Base-by-base conservation (phyloP, 2,797 vertebrate species). In the Pangasius djambal region DNA sequence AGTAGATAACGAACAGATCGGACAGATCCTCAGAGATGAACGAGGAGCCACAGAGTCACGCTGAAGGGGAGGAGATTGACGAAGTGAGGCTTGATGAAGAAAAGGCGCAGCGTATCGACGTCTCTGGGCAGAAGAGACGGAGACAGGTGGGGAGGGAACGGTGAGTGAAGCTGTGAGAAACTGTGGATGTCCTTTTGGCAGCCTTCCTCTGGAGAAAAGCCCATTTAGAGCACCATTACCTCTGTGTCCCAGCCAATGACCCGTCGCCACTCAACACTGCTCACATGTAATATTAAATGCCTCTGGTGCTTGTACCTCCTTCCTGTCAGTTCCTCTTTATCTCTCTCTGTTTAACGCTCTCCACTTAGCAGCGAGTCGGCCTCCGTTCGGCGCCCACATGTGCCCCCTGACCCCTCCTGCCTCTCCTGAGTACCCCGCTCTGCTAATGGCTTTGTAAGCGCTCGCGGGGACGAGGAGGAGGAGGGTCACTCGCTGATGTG, bases 221-320 rank as follows among this genome's bases (percentile, higher is more conserved):
- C 85, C 72, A 86, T 90, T 90, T 87, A 87, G 81, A 88, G 85
- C 52, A 69, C 87, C 85, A 78, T 88, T 89, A 89, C 85, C 90
- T 85, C 85, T 10, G 85, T 89, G 91, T 87, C 92, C 89, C 85
- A 93, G 90, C 91, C 90, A 89, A 89, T 95, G 95, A 96, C 95
- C 95, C 92, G 74, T 88, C 87, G 89, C 91, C 93, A 94, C 95
- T 94, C 92, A 78, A 90, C 93, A 91, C 92, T 48, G 85, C 92
- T 91, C 93, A 95, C 93, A 94, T 94, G 94, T 93, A 93, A 94
- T 94, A 95, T 95, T 93, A 95, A 96, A 95, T 92, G 92, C 89
- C 90, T 92, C 92, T 92, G 92, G 94, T 94, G 94, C 93, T 94
- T 91, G 90, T 89, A 79, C 88, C 75, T 88, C 50, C 87, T 93